Percentiles rank a stretch among this genome's conserved stretches.
These are phyloP conservation scores for Phyto melanocephala DNA, from an alignment of 2,888 invertebrate species.

Conservation along the genomic window DNA sequence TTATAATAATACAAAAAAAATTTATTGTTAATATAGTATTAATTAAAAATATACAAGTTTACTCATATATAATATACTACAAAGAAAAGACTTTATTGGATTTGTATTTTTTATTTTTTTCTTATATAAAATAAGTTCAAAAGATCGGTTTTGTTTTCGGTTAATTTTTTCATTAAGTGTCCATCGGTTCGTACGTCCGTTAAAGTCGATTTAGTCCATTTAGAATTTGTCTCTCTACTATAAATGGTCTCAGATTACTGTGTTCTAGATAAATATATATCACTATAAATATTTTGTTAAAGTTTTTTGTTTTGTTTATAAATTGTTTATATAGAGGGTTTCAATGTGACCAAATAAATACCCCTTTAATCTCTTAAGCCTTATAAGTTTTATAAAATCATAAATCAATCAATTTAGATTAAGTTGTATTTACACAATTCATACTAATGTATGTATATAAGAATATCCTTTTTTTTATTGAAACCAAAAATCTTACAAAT, in stretches of 20 bases:
- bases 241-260: conserved; percentile 55
- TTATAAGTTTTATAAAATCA: no score
- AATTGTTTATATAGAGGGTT: conserved; percentile 16
- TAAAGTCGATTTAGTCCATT: conserved; percentile 25
- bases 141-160: conserved; percentile 52
- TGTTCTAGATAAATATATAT: conserved; percentile 30
- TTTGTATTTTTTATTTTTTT: conserved; percentile 23
- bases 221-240: conserved; percentile 36
- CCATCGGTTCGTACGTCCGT: conserved; percentile 28
- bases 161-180: conserved; percentile 20
- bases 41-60: conserved; percentile 43
- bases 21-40: conserved; percentile 52
- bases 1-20: conserved; percentile 67
- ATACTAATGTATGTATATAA: no score
- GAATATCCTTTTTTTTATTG: no score
- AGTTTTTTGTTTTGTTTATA: conserved; percentile 38
- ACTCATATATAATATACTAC: conserved; percentile 56
- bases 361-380: no score
- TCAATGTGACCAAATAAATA: no score
- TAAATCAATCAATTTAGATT: no score
- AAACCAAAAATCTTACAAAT: no score
- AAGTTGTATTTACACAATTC: no score
- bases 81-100: conserved; percentile 49
- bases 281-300: conserved; percentile 53
- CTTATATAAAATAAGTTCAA: conserved; percentile 63